Evolutionary conservation across 2,797 vertebrate species (phyloP).

Genomic region (Etheostoma nigrum): DNA sequence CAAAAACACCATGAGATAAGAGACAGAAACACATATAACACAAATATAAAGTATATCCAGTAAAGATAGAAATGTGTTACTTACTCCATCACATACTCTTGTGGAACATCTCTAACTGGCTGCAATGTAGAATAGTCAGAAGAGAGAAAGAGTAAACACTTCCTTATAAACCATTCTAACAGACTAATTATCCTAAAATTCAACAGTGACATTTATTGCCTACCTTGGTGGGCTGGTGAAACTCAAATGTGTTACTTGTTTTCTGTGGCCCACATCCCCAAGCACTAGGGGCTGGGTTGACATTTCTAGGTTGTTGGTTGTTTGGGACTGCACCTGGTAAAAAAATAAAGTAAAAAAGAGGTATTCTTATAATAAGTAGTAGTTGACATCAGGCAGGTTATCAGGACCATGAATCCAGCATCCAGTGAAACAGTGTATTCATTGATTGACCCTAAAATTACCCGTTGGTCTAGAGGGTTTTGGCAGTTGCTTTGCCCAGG

Average conservation of each 20-base stretch:
- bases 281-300: constrained; percentile 32
- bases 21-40: not conserved
- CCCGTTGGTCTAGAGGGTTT: constrained; percentile 64
- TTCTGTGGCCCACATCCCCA: constrained; percentile 74
- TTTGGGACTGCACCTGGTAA: constrained; percentile 37
- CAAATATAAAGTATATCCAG: not conserved
- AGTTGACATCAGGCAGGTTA: not conserved
- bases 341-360: not conserved
- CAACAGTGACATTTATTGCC: not conserved
- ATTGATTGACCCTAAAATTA: constrained; percentile 18
- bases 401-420: not conserved
- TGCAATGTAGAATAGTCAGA: constrained; percentile 45
- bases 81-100: constrained; percentile 84
- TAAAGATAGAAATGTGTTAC: constrained; percentile 43
- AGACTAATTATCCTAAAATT: not conserved
- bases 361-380: not conserved
- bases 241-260: constrained; percentile 72
- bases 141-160: not conserved
- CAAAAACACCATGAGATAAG: not conserved
- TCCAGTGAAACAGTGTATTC: not conserved
- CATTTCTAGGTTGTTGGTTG: constrained; percentile 32
- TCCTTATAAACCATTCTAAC: not conserved
- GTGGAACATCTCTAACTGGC: constrained; percentile 75
- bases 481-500: constrained; percentile 86
- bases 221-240: constrained; percentile 80